phyloP scores from a whole-genome alignment of 2,113 vertebrate genomes.

The Seriola aureovittata region DNA sequence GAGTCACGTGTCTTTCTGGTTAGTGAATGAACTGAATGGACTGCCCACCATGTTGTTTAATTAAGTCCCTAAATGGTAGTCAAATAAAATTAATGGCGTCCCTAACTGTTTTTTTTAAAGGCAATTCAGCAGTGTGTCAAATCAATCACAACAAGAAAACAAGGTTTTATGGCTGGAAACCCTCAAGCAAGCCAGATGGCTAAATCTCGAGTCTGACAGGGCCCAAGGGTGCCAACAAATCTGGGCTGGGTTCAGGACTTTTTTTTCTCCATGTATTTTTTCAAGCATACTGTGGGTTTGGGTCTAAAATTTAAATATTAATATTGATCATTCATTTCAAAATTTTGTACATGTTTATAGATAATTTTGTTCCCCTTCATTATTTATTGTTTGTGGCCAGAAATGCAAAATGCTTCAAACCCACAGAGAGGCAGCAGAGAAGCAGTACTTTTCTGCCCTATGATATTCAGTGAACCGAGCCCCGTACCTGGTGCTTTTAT shows the following conservation, averaged over 20 bases:
- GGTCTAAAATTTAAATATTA: too few relatives aligned
- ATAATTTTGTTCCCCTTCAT: not conserved
- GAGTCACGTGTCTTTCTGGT: not conserved
- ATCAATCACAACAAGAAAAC: slow-evolving; percentile 20
- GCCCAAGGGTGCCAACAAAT: not conserved
- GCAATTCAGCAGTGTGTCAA: slow-evolving; percentile 17
- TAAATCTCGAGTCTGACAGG: not conserved
- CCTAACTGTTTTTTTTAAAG: slow-evolving; percentile 34
- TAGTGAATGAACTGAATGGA: not conserved
- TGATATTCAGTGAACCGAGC: not conserved
- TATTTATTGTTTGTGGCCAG: not conserved
- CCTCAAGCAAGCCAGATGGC: not conserved
- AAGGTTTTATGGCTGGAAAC: not conserved
- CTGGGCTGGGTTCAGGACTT: not conserved
- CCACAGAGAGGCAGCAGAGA: not conserved
- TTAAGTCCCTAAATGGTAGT: slow-evolving; percentile 20
- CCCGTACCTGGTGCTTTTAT: not conserved
- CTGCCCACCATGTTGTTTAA: slow-evolving; percentile 16
- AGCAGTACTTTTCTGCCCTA: not conserved
- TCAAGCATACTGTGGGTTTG: not conserved
- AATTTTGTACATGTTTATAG: not conserved
- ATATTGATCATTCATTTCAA: not conserved
- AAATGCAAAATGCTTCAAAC: not conserved
- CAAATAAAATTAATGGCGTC: slow-evolving; percentile 30
- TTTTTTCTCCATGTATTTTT: not conserved